phyloP scores from a whole-genome alignment of 64 coral and sea anemone species.

The Anthopleura sola region DNA sequence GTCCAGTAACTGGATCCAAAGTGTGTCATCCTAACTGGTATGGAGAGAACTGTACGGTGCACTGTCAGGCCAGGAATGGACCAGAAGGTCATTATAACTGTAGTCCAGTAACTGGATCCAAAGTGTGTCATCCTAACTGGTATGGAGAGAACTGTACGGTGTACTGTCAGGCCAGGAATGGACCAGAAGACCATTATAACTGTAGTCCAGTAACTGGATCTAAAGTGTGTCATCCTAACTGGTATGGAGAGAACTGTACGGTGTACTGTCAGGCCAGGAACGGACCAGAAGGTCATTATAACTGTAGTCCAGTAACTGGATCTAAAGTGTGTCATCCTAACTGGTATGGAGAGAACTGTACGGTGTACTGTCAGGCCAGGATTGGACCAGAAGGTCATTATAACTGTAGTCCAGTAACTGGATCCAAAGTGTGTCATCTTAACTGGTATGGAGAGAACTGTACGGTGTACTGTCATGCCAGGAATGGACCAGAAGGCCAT shows the following conservation, averaged over 20 bases:
- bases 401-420: conserved; percentile 23
- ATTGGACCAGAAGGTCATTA: conserved; percentile 10
- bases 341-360: conserved; percentile 68
- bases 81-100: conserved; percentile 48
- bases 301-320: conserved; percentile 31
- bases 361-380: neutral
- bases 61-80: conserved; percentile 43
- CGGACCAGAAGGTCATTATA: conserved; percentile 5
- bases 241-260: conserved; percentile 55
- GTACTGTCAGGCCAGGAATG: too few species aligned
- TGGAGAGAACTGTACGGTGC: conserved; percentile 39
- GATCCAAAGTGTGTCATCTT: conserved; percentile 34
- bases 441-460: conserved; percentile 75
- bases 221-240: too few species aligned
- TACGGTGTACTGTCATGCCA: neutral
- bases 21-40: conserved; percentile 53
- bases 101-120: conserved; percentile 23
- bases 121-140: conserved; percentile 43
- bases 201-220: too few species aligned
- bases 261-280: neutral
- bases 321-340: conserved; percentile 36
- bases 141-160: conserved; percentile 62
- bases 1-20: conserved; percentile 22
- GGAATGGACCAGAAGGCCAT: neutral
- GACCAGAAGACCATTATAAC: too few species aligned